Percentiles rank a stretch among this genome's conserved stretches.
Evolutionary conservation across 2,888 invertebrate genomes (phyloP).

Genomic region (Minunthozetes semirufus): DNA sequence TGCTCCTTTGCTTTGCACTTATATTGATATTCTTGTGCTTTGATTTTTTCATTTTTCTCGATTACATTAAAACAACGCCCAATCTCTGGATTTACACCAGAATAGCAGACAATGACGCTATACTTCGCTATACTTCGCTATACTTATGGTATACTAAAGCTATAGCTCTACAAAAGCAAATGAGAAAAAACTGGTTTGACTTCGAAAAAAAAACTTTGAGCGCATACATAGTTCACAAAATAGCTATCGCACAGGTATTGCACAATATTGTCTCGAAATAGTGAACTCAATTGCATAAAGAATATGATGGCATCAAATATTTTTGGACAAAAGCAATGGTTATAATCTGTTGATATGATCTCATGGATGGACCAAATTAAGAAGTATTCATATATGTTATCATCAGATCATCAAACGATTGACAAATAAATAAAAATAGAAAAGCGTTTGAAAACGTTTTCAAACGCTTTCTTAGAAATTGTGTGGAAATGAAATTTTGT

Average conservation of each 20-base stretch:
- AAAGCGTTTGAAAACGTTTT: neutral
- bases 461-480: neutral
- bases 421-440: neutral
- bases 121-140: no score
- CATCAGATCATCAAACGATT: slow-evolving; percentile 8
- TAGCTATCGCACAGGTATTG: slow-evolving; percentile 10
- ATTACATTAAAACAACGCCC: slow-evolving; percentile 31
- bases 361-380: slow-evolving; percentile 18
- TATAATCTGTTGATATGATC: neutral
- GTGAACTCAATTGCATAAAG: neutral
- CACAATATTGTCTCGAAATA: slow-evolving; percentile 30
- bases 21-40: slow-evolving; percentile 24
- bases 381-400: neutral
- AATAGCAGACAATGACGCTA: slow-evolving; percentile 28
- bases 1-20: neutral
- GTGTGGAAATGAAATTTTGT: neutral
- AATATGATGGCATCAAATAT: slow-evolving; percentile 13
- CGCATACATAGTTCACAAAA: slow-evolving; percentile 12
- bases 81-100: slow-evolving; percentile 24
- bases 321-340: slow-evolving; percentile 2
- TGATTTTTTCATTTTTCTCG: slow-evolving; percentile 11
- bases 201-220: neutral
- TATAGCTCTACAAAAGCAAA: slow-evolving; percentile 8
- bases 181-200: slow-evolving; percentile 29
- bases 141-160: slow-evolving; percentile 7